Evolutionary conservation across 2,797 vertebrate genomes (phyloP).

Genomic region (Fratercula arctica): DNA sequence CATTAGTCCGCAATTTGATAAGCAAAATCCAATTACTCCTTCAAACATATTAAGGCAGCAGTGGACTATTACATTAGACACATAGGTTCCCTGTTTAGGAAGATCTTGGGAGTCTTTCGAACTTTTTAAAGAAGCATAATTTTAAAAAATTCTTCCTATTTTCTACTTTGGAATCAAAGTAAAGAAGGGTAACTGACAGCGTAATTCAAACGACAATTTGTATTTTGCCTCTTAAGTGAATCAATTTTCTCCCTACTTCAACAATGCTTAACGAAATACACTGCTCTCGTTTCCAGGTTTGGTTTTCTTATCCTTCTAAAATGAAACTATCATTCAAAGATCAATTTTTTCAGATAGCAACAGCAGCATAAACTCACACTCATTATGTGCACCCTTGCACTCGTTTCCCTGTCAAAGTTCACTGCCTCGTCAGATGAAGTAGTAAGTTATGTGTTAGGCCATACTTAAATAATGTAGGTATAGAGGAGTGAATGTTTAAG

Average conservation of each 20-base stretch:
- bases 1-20: not conserved
- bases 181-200: not conserved
- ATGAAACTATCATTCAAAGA: not conserved
- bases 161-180: not conserved
- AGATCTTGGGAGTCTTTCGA: not conserved
- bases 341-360: not conserved
- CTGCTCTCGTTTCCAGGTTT: not conserved
- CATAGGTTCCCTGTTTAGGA: not conserved
- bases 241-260: not conserved
- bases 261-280: not conserved
- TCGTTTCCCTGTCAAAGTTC: not conserved
- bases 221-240: not conserved
- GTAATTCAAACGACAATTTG: not conserved
- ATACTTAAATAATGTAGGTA: not conserved
- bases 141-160: not conserved
- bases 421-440: not conserved
- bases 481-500: not conserved
- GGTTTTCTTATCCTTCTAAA: not conserved
- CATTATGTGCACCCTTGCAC: not conserved
- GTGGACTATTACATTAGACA: not conserved
- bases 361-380: not conserved
- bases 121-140: not conserved
- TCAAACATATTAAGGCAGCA: not conserved
- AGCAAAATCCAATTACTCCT: not conserved
- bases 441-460: not conserved